Percentiles rank a stretch among this genome's conserved stretches.
These are phyloP conservation scores for Aradophagus sp. DNA, from an alignment of 1,140 invertebrate genomes.

Conservation along the genomic window DNA sequence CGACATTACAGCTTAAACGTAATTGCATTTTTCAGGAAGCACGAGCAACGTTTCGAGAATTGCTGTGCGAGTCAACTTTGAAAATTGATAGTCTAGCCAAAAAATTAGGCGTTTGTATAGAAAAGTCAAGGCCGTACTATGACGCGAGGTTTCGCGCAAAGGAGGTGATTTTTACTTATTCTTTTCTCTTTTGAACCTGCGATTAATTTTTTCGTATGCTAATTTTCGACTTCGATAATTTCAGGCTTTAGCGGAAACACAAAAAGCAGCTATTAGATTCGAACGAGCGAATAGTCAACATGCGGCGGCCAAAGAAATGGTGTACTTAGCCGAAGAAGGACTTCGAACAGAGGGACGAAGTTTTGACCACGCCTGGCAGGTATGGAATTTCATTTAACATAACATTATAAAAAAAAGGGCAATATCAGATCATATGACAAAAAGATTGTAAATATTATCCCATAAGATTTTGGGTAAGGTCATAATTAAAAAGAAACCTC, in stretches of 20 bases:
- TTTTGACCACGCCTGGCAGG: conserved; percentile 95
- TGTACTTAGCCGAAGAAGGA: conserved; percentile 91
- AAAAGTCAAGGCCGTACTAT: conserved; percentile 93
- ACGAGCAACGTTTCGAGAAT: conserved; percentile 86
- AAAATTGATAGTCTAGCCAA: conserved; percentile 88
- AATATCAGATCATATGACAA: no score
- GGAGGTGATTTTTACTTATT: conserved; percentile 75
- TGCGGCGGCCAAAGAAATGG: conserved; percentile 96
- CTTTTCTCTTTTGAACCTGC: conserved; percentile 1
- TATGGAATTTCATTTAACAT: conserved; percentile 41
- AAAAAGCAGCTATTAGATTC: conserved; percentile 92
- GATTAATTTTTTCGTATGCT: conserved; percentile 3
- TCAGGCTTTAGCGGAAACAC: conserved; percentile 79
- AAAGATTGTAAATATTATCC: no score
- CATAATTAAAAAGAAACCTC: no score
- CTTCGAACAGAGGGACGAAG: conserved; percentile 79
- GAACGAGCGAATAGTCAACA: conserved; percentile 93
- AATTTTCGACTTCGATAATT: no score
- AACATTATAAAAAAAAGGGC: no score
- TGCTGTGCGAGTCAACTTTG: conserved; percentile 89
- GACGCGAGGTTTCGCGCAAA: conserved; percentile 86
- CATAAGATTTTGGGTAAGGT: no score
- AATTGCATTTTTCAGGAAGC: conserved; percentile 79
- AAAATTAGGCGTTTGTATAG: conserved; percentile 90
- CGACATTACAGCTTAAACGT: conserved; percentile 29